Evolutionary conservation across 2,888 invertebrate species (phyloP).

Genomic region (Zeuzera pyrina): DNA sequence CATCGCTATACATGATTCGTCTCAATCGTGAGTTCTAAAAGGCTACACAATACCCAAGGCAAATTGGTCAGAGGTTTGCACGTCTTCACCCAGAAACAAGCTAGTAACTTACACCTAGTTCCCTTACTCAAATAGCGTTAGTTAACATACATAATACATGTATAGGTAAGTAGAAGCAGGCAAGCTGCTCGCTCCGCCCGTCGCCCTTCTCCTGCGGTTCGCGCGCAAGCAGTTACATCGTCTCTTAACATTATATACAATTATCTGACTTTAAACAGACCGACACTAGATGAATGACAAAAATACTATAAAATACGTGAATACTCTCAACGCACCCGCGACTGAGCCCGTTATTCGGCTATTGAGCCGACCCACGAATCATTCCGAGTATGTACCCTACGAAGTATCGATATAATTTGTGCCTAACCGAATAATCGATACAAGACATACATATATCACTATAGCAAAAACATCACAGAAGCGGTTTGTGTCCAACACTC

Average conservation of each 20-base stretch:
- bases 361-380: constrained; percentile 14
- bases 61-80: constrained; percentile 70
- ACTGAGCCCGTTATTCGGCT: constrained; percentile 29
- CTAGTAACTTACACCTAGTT: constrained; percentile 59
- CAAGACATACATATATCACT: constrained; percentile 31
- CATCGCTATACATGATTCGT: constrained; percentile 66
- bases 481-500: constrained; percentile 53
- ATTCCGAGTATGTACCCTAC: neutral
- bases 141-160: too few species aligned
- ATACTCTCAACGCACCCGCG: constrained; percentile 27
- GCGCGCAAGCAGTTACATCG: constrained; percentile 45
- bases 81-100: constrained; percentile 64
- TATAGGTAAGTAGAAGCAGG: constrained; percentile 41
- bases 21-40: constrained; percentile 62
- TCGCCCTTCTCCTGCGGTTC: constrained; percentile 10
- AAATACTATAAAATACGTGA: constrained; percentile 52
- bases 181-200: constrained; percentile 51
- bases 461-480: constrained; percentile 64
- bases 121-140: constrained; percentile 49
- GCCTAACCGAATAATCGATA: constrained; percentile 25
- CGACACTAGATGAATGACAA: constrained; percentile 49
- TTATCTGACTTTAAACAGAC: constrained; percentile 44
- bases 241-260: constrained; percentile 63
- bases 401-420: constrained; percentile 22
- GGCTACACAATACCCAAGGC: constrained; percentile 72